Conservation (phyloP, 2,113 vertebrate genomes). For the Clarias magur region DNA sequence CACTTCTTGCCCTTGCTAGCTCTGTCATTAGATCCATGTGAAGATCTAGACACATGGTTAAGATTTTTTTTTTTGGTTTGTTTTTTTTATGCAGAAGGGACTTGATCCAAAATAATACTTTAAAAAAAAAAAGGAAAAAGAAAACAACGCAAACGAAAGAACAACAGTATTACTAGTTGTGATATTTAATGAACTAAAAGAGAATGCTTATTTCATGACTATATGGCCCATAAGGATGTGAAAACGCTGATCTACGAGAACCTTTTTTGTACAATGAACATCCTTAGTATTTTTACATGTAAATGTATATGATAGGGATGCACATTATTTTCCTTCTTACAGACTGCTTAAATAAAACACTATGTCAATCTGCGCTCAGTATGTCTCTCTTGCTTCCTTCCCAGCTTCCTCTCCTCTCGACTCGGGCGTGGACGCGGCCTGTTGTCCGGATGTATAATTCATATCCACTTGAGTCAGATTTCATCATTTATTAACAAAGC, state of each 20-base stretch:
- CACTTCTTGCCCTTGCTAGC: conserved; percentile 85
- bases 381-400: conserved; percentile 53
- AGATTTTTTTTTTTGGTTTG: conserved; percentile 57
- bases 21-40: conserved; percentile 79
- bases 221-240: conserved; percentile 84
- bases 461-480: neutral
- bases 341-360: conserved; percentile 98
- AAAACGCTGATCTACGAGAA: conserved; percentile 83
- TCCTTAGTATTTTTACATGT: conserved; percentile 98
- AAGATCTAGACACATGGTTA: conserved; percentile 83
- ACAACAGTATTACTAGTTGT: conserved; percentile 79
- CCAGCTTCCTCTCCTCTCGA: neutral
- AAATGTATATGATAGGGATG: conserved; percentile 90
- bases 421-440: too few relatives aligned
- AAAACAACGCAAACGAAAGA: conserved; percentile 57
- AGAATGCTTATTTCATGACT: conserved; percentile 76
- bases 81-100: conserved; percentile 73
- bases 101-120: conserved; percentile 64
- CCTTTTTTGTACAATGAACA: conserved; percentile 97
- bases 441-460: neutral
- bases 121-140: conserved; percentile 62
- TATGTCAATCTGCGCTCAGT: conserved; percentile 86
- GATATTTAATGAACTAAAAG: conserved; percentile 66
- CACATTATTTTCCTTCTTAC: conserved; percentile 95
- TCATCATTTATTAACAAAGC: conserved; percentile 8